phyloP scores from a whole-genome alignment of 2,888 invertebrate species.

The Machimus rusticus region DNA sequence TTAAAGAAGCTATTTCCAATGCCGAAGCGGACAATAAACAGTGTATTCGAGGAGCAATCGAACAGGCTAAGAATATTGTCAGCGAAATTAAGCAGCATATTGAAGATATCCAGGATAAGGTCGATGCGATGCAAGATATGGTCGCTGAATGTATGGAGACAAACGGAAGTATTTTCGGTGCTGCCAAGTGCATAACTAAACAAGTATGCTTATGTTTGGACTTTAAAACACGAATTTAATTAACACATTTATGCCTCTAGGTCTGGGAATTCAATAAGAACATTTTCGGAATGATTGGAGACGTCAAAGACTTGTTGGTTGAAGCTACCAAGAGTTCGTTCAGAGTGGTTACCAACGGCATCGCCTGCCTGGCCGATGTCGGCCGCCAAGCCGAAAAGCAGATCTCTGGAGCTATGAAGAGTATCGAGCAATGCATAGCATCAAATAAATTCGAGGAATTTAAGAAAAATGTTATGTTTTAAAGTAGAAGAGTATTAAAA shows the following conservation, averaged over 20 bases:
- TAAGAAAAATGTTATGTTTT: background rate
- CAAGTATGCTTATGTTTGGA: background rate
- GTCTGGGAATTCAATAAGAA: background rate
- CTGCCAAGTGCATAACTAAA: background rate
- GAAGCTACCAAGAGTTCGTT: background rate
- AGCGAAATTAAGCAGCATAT: background rate
- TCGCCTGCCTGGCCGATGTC: background rate
- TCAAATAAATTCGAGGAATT: background rate
- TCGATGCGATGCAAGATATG: background rate
- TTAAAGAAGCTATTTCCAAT: background rate
- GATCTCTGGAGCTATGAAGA: background rate
- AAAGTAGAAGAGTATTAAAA: background rate
- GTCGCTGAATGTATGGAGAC: background rate
- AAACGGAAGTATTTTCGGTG: background rate
- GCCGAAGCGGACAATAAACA: background rate
- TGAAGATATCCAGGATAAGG: conserved; percentile 18
- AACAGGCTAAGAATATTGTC: background rate
- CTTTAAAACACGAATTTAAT: background rate
- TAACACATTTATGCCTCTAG: background rate
- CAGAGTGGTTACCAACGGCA: background rate
- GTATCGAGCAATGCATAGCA: background rate
- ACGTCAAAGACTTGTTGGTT: background rate
- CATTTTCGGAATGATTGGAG: background rate
- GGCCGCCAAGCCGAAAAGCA: background rate
- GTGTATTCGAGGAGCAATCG: background rate